Conservation (phyloP, 2,888 invertebrate species). For the Stenodema calcarata region DNA sequence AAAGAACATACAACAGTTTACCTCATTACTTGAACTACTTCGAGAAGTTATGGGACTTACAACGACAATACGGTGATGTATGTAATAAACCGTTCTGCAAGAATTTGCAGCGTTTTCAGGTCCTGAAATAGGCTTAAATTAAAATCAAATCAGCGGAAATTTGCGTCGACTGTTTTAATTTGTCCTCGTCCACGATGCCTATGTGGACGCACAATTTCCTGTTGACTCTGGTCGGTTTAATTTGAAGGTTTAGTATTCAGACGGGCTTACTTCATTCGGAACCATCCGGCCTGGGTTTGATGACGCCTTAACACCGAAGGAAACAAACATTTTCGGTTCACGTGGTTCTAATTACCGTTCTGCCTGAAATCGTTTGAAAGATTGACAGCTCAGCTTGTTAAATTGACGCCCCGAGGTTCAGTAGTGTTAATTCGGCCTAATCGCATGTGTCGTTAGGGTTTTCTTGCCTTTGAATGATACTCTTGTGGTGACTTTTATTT, state of each 20-base stretch:
- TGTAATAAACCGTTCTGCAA: too few relatives aligned
- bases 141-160: not conserved
- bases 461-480: too few relatives aligned
- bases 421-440: not conserved
- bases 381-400: not conserved
- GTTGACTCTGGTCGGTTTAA: not conserved
- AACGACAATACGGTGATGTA: too few relatives aligned
- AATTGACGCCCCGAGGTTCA: not conserved
- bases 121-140: not conserved
- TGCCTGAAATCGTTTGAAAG: not conserved
- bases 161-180: not conserved
- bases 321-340: not conserved
- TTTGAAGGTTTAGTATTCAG: constrained; percentile 11
- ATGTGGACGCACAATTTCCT: not conserved
- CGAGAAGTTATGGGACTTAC: too few relatives aligned
- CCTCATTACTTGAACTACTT: too few relatives aligned
- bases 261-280: not conserved
- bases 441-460: not conserved
- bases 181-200: not conserved
- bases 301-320: not conserved
- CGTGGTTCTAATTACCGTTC: not conserved
- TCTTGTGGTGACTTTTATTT: too few relatives aligned
- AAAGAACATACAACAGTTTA: too few relatives aligned
- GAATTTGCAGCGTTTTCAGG: too few relatives aligned
- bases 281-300: not conserved